Evolutionary conservation across 2,113 vertebrate species (phyloP).

Genomic region (Pygoscelis adeliae): DNA sequence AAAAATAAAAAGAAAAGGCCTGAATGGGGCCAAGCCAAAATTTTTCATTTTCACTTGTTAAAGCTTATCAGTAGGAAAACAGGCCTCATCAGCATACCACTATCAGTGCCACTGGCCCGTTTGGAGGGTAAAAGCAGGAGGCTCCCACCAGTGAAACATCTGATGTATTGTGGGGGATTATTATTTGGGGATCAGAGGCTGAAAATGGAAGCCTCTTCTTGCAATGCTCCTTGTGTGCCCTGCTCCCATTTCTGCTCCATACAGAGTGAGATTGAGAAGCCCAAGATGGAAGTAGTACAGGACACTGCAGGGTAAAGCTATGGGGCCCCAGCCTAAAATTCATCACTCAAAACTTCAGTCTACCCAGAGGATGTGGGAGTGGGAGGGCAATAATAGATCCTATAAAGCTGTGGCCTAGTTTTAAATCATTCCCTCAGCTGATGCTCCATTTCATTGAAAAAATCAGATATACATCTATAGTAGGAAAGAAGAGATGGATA

Average conservation of each 20-base stretch:
- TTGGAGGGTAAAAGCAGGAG: background rate
- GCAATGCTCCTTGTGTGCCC: rapidly evolving
- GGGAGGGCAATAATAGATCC: background rate
- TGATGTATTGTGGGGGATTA: background rate
- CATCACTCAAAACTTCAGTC: background rate
- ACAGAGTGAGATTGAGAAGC: background rate
- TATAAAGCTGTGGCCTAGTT: background rate
- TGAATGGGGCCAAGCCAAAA: background rate
- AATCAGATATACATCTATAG: background rate
- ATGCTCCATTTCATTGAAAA: background rate
- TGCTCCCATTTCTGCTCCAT: background rate
- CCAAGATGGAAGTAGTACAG: rapidly evolving
- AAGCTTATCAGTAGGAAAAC: background rate
- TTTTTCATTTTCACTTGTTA: background rate
- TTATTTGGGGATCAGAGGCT: background rate
- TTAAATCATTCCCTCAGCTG: background rate
- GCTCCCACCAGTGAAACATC: background rate
- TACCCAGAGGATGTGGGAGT: background rate
- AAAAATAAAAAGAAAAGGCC: background rate
- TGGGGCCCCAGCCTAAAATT: background rate
- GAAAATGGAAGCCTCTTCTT: background rate
- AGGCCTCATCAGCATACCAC: rapidly evolving
- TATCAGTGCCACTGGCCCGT: too few relatives aligned
- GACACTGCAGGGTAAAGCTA: background rate
- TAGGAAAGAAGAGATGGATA: background rate